phyloP scores from a whole-genome alignment of 2,797 vertebrate species.

The Microchirus variegatus region DNA sequence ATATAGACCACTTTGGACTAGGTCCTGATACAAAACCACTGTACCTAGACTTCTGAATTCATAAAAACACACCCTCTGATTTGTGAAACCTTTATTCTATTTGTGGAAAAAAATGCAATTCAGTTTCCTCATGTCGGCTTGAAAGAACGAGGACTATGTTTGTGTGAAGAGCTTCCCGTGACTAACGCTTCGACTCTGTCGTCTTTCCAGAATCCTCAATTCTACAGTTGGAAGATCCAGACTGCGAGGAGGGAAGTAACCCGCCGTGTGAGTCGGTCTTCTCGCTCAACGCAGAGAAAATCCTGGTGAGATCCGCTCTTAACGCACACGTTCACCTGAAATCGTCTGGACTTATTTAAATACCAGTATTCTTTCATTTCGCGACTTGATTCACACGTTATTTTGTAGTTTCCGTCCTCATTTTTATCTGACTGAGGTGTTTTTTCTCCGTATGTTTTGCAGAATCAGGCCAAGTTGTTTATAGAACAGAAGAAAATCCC shows the following conservation, averaged over 20 bases:
- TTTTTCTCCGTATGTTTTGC: constrained; percentile 48
- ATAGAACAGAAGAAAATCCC: constrained; percentile 95
- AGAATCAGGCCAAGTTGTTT: constrained; percentile 95
- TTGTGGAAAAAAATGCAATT: no score
- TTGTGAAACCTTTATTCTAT: no score
- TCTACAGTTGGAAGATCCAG: constrained; percentile 90
- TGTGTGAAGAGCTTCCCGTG: background rate
- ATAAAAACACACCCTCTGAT: no score
- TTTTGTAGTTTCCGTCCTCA: constrained; percentile 2
- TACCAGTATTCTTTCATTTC: no score
- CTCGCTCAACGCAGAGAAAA: constrained; percentile 94
- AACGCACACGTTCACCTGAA: constrained; percentile 13
- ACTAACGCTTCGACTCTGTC: background rate
- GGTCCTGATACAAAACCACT: no score
- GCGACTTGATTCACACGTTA: background rate
- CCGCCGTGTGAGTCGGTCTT: constrained; percentile 91
- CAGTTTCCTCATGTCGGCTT: no score
- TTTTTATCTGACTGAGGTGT: background rate
- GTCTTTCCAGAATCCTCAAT: constrained; percentile 86
- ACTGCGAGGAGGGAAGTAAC: constrained; percentile 89
- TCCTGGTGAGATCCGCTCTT: constrained; percentile 83
- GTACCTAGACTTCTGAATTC: no score
- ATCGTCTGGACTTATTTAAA: no score
- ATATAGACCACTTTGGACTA: no score
- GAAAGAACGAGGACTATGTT: no score